phyloP scores from a whole-genome alignment of 2,888 invertebrate genomes.

The Barypeithes pellucidus region DNA sequence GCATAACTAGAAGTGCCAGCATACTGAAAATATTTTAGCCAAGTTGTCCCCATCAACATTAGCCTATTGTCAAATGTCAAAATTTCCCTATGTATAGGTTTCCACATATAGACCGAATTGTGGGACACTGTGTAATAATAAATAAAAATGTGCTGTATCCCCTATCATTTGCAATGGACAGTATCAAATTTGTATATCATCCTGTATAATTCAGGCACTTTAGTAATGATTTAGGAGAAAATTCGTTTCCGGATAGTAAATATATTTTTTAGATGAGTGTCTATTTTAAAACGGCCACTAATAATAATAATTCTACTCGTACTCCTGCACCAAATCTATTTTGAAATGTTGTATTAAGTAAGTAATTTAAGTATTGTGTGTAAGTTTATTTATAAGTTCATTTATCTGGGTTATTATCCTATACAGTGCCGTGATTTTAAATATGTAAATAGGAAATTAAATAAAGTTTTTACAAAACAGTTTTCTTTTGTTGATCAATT shows the following conservation, averaged over 20 bases:
- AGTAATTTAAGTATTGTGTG: slow-evolving; percentile 26
- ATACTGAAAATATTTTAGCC: too few relatives aligned
- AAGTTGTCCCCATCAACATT: too few relatives aligned
- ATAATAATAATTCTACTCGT: slow-evolving; percentile 7
- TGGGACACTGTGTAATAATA: too few relatives aligned
- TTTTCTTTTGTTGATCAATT: background rate
- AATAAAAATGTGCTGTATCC: too few relatives aligned
- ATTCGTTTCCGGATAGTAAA: slow-evolving; percentile 12
- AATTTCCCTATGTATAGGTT: too few relatives aligned
- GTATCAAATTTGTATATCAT: too few relatives aligned
- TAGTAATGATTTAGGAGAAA: background rate
- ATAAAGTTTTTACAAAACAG: background rate
- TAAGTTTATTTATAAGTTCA: slow-evolving; percentile 31
- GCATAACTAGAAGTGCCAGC: too few relatives aligned
- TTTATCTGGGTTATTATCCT: slow-evolving; percentile 40
- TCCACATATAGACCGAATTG: too few relatives aligned
- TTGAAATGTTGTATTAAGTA: slow-evolving; percentile 17
- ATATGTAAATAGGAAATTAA: slow-evolving; percentile 21
- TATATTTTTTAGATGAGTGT: slow-evolving; percentile 8
- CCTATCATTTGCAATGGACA: too few relatives aligned
- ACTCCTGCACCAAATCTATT: slow-evolving; percentile 14
- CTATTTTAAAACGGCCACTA: slow-evolving; percentile 17
- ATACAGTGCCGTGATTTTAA: slow-evolving; percentile 16
- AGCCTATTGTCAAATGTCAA: too few relatives aligned
- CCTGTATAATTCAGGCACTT: background rate